Evolutionary conservation across 2,888 invertebrate species (phyloP).

Genomic region (Tyria jacobaeae): DNA sequence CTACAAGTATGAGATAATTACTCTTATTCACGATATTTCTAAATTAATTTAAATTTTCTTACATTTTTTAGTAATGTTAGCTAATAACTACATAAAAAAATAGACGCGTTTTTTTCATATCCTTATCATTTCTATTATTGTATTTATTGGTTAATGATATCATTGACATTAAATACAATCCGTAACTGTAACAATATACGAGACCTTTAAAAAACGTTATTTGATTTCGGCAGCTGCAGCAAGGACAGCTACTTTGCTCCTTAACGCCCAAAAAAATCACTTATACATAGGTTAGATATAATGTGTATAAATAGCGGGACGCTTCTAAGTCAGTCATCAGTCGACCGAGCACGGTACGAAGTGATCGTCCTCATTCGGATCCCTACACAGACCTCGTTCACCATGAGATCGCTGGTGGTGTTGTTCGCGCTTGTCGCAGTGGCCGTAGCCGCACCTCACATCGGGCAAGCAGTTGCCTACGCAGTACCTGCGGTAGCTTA

Average conservation of each 20-base stretch:
- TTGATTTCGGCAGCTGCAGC: conserved; percentile 59
- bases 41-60: no score
- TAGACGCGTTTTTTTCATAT: no score
- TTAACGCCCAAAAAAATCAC: conserved; percentile 57
- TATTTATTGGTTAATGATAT: neutral
- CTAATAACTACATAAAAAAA: no score
- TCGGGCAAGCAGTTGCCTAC: conserved; percentile 54
- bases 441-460: conserved; percentile 61
- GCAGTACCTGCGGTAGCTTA: conserved; percentile 56
- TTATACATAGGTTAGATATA: conserved; percentile 64
- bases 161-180: conserved; percentile 4
- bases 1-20: no score
- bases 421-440: conserved; percentile 69
- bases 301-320: conserved; percentile 73
- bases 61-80: no score
- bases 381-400: conserved; percentile 74
- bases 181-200: conserved; percentile 26
- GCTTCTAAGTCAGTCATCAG: conserved; percentile 60
- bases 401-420: conserved; percentile 79
- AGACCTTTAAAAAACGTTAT: conserved; percentile 43
- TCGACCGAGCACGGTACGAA: conserved; percentile 67
- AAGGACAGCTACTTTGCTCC: conserved; percentile 64
- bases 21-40: no score
- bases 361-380: conserved; percentile 66
- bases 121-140: no score